These are phyloP conservation scores for Cepaea nemoralis DNA, from an alignment of 1,140 invertebrate genomes.

Conservation along the genomic window DNA sequence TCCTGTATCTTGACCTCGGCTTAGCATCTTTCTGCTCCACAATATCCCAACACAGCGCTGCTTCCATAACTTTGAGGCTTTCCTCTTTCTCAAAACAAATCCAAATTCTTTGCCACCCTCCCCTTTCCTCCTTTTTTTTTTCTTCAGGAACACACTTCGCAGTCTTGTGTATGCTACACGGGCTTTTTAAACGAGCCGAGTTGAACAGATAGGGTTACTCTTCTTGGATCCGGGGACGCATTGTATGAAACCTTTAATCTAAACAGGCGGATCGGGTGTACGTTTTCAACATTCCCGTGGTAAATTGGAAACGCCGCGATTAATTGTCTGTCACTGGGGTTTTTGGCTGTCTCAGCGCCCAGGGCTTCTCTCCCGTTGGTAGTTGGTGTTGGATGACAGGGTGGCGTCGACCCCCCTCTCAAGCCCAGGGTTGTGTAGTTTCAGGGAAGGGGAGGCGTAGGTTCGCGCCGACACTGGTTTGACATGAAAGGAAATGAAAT, in stretches of 20 bases:
- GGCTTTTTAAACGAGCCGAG: too few species aligned
- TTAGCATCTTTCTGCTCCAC: too few species aligned
- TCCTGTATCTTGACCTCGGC: too few species aligned
- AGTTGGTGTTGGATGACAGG: constrained; percentile 3
- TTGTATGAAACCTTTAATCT: neutral
- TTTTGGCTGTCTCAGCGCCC: neutral
- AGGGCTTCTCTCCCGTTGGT: neutral
- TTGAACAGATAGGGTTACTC: neutral
- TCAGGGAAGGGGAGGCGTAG: neutral
- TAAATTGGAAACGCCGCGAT: constrained; percentile 15
- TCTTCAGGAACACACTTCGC: too few species aligned
- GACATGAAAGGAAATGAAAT: constrained; percentile 7
- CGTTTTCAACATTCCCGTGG: neutral
- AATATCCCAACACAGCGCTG: too few species aligned
- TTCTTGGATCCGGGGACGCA: neutral
- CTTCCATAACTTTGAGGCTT: too few species aligned
- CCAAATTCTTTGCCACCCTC: too few species aligned
- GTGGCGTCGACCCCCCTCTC: constrained; percentile 3
- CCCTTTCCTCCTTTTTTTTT: too few species aligned
- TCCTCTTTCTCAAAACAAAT: too few species aligned
- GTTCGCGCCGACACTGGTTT: neutral
- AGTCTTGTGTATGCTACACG: too few species aligned
- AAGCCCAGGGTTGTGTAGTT: neutral
- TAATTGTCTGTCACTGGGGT: constrained; percentile 12
- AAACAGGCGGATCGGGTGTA: constrained; percentile 8